Evolutionary conservation across 2,797 vertebrate species (phyloP).

Genomic region (Tadarida brasiliensis): DNA sequence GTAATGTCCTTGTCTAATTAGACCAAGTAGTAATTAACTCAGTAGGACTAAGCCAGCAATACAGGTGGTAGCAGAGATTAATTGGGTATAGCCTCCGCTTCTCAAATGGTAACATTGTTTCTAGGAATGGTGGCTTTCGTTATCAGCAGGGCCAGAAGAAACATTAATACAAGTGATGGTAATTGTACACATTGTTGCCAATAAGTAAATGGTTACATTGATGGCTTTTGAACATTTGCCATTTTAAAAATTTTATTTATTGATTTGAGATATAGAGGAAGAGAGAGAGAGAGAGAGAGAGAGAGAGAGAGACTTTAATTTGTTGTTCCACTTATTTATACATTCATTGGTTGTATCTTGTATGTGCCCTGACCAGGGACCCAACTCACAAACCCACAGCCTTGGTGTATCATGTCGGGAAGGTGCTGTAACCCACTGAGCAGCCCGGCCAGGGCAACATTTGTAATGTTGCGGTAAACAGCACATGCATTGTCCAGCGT

Average conservation of each 20-base stretch:
- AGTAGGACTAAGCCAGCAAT: background rate
- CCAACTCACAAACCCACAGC: no score
- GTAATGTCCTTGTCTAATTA: background rate
- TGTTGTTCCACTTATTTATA: background rate
- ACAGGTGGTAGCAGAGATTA: background rate
- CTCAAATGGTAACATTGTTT: background rate
- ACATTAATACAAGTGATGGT: background rate
- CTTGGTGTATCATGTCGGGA: fast-evolving
- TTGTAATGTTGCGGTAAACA: background rate
- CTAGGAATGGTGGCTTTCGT: background rate
- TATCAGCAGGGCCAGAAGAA: background rate
- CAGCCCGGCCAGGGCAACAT: background rate
- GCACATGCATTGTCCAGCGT: background rate
- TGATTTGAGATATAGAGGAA: background rate
- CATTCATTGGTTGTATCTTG: no score
- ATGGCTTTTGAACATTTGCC: background rate
- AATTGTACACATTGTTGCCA: background rate
- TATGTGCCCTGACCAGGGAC: background rate
- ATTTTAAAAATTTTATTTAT: background rate
- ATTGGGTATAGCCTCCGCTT: background rate
- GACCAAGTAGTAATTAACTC: background rate
- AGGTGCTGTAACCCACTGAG: no score
- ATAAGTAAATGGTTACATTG: background rate
- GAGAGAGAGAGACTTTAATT: background rate
- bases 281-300: background rate